Evolutionary conservation across 2,888 invertebrate genomes (phyloP).

Genomic region (Trisateles emortualis): DNA sequence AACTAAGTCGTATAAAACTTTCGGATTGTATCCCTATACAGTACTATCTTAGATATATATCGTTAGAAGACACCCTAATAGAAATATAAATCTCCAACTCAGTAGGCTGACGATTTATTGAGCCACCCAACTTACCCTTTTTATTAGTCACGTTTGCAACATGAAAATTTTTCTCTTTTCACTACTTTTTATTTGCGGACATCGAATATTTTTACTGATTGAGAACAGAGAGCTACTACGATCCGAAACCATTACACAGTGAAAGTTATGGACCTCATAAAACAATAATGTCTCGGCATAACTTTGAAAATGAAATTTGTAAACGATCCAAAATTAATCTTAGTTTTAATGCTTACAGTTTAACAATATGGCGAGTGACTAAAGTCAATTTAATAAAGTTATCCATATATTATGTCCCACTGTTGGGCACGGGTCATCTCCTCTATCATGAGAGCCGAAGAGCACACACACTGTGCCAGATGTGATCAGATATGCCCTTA

Average conservation of each 20-base stretch:
- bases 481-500: too few species aligned
- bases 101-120: conserved; percentile 71
- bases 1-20: conserved; percentile 6
- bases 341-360: conserved; percentile 41
- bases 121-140: conserved; percentile 70
- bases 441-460: too few species aligned
- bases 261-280: conserved; percentile 51
- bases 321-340: conserved; percentile 48
- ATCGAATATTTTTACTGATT: conserved; percentile 48
- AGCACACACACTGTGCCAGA: too few species aligned
- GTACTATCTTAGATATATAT: conserved; percentile 47
- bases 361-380: conserved; percentile 28
- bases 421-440: too few species aligned
- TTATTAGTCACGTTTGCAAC: conserved; percentile 78
- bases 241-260: conserved; percentile 47
- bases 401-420: too few species aligned
- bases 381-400: conserved; percentile 23
- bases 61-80: conserved; percentile 64
- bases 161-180: conserved; percentile 63
- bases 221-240: conserved; percentile 31
- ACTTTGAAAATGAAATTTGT: conserved; percentile 49
- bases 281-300: conserved; percentile 50
- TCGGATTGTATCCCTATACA: conserved; percentile 18
- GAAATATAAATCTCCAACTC: conserved; percentile 78
- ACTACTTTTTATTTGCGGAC: conserved; percentile 57